Conservation (phyloP, 1,140 invertebrate species). For the Plutomurus gul region DNA sequence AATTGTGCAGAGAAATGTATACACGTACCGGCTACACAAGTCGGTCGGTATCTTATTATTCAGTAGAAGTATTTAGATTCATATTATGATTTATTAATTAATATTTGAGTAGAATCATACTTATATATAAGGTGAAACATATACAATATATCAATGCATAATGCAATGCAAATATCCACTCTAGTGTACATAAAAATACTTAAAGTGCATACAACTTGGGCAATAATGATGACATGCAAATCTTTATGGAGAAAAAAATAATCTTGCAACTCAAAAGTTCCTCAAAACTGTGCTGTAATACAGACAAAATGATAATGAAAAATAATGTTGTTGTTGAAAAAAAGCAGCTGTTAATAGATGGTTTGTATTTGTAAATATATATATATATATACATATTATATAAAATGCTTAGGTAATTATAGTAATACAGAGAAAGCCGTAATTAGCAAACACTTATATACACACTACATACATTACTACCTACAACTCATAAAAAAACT, state of each 20-base stretch:
- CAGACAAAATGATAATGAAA: constrained; percentile 13
- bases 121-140: background rate
- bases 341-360: constrained; percentile 13
- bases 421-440: background rate
- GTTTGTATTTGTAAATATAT: constrained; percentile 4
- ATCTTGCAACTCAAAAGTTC: constrained; percentile 46
- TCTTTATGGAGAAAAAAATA: constrained; percentile 29
- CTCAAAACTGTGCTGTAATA: constrained; percentile 45
- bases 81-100: no score
- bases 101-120: background rate
- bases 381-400: no score
- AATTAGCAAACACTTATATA: no score
- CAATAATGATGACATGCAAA: constrained; percentile 33
- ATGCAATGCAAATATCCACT: constrained; percentile 16
- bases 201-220: background rate
- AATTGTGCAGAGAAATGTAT: constrained; percentile 4
- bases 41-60: no score
- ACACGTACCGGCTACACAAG: no score
- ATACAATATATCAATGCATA: background rate
- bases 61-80: no score
- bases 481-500: background rate
- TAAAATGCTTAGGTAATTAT: background rate
- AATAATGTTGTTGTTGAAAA: constrained; percentile 15
- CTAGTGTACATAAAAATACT: constrained; percentile 16
- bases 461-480: no score